Conservation (phyloP, 1,140 invertebrate genomes). For the Telenomus remus region DNA sequence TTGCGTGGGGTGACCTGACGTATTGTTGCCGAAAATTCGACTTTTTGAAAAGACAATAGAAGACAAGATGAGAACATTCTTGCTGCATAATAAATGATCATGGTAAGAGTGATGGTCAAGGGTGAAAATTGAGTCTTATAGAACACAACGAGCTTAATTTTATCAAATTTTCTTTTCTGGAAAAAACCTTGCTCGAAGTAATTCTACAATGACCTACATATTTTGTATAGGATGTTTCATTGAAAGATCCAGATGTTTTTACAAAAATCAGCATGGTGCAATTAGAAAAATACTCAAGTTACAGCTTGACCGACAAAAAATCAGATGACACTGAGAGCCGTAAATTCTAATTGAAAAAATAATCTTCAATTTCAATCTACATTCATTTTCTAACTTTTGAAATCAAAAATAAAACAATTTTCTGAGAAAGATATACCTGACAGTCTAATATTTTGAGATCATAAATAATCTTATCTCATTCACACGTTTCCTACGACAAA, state of each 20-base stretch:
- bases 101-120: not conserved
- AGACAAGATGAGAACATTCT: constrained; percentile 34
- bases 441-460: constrained; percentile 13
- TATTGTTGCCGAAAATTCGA: constrained; percentile 41
- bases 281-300: constrained; percentile 12
- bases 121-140: too few species aligned
- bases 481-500: constrained; percentile 15
- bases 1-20: constrained; percentile 35
- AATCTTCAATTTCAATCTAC: too few species aligned
- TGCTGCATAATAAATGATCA: constrained; percentile 4
- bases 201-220: too few species aligned
- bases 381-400: not conserved
- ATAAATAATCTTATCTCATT: constrained; percentile 24
- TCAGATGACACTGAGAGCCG: not conserved
- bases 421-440: constrained; percentile 20
- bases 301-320: constrained; percentile 5
- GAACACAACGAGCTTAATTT: too few species aligned
- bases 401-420: not conserved
- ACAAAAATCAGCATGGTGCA: too few species aligned
- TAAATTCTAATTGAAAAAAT: too few species aligned
- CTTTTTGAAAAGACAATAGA: constrained; percentile 14
- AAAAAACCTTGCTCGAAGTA: too few species aligned
- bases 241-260: too few species aligned
- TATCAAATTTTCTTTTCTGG: too few species aligned
- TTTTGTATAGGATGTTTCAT: too few species aligned